These are phyloP conservation scores for Amorpha juglandis DNA, from an alignment of 2,888 invertebrate species.

Conservation along the genomic window DNA sequence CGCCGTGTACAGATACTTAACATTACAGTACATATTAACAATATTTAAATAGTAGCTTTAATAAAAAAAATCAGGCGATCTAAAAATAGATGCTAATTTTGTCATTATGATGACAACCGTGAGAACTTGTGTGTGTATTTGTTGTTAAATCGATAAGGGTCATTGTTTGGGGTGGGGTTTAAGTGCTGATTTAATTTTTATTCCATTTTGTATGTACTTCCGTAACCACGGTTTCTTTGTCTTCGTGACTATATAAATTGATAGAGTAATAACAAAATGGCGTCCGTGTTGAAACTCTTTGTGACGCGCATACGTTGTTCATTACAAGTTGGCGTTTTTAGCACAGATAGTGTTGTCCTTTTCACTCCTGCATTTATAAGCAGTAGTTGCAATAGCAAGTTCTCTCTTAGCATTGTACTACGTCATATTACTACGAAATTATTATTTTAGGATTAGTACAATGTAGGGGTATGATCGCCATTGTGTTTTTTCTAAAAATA, in stretches of 20 bases:
- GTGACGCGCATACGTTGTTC: slow-evolving; percentile 37
- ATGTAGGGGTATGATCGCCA: not conserved
- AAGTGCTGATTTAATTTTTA: slow-evolving; percentile 28
- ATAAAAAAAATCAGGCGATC: not conserved
- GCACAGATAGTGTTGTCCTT: slow-evolving; percentile 2
- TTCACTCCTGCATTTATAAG: slow-evolving; percentile 18
- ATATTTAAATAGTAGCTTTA: slow-evolving; percentile 11
- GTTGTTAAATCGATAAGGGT: slow-evolving; percentile 7
- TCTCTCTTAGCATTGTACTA: not conserved
- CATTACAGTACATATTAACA: slow-evolving; percentile 21
- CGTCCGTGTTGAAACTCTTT: slow-evolving; percentile 40
- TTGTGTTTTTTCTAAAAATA: not conserved
- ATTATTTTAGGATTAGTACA: not conserved
- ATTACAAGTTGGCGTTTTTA: slow-evolving; percentile 14
- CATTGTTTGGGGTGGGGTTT: not conserved
- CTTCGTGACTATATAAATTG: slow-evolving; percentile 49
- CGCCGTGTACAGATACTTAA: slow-evolving; percentile 26
- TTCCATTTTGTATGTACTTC: slow-evolving; percentile 27
- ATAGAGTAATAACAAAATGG: slow-evolving; percentile 68
- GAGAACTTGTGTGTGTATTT: slow-evolving; percentile 6
- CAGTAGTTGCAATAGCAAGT: not conserved
- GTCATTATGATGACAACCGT: not conserved
- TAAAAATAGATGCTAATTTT: slow-evolving; percentile 12
- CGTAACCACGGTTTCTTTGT: slow-evolving; percentile 33
- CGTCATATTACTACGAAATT: not conserved